These are phyloP conservation scores for Gnathochromis pfefferi DNA, from an alignment of 2,113 vertebrate species.

Conservation along the genomic window DNA sequence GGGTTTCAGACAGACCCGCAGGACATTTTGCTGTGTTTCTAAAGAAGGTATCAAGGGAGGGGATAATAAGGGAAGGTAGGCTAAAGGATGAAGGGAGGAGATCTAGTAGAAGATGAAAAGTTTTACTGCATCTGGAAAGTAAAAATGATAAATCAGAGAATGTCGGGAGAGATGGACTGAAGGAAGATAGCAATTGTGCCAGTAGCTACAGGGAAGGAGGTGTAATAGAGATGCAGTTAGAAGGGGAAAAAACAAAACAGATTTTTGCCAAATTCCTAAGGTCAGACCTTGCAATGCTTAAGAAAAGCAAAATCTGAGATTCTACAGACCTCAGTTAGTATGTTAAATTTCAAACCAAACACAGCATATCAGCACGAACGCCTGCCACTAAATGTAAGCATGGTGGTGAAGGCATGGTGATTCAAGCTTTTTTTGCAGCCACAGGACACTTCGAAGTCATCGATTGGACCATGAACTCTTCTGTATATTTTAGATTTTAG, in stretches of 20 bases:
- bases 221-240: background rate
- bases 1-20: background rate
- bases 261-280: background rate
- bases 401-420: background rate
- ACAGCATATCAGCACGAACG: fast-evolving
- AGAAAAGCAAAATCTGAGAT: background rate
- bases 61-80: background rate
- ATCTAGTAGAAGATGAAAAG: background rate
- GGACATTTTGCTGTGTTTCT: background rate
- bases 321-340: background rate
- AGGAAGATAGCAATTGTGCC: background rate
- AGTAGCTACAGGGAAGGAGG: background rate
- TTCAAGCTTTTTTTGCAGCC: background rate
- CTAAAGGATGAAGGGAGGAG: background rate
- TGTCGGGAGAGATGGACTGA: background rate
- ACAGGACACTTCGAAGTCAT: background rate
- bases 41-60: background rate
- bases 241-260: background rate
- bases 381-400: background rate
- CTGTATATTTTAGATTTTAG: background rate
- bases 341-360: background rate
- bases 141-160: background rate
- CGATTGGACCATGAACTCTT: background rate
- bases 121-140: background rate
- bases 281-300: background rate